Evolutionary conservation across 2,888 invertebrate genomes (phyloP).

Genomic region (Agriotes lineatus): DNA sequence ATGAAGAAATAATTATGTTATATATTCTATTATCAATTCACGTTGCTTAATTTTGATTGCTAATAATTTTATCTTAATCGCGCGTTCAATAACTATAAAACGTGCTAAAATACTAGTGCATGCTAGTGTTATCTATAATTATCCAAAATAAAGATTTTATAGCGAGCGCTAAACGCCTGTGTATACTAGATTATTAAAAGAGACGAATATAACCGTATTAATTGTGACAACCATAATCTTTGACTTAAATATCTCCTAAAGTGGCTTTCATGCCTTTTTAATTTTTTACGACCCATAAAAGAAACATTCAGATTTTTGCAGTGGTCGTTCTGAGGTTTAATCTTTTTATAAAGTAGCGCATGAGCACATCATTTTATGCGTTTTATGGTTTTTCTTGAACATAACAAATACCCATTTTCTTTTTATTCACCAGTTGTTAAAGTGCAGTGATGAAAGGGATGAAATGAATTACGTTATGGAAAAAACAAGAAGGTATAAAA

Average conservation of each 20-base stretch:
- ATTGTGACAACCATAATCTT: constrained; percentile 53
- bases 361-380: constrained; percentile 60
- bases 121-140: not conserved
- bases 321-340: constrained; percentile 48
- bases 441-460: constrained; percentile 45
- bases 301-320: constrained; percentile 52
- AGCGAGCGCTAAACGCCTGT: constrained; percentile 6
- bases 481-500: constrained; percentile 54
- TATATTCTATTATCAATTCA: too few species aligned
- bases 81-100: too few species aligned
- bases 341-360: constrained; percentile 60
- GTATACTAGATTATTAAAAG: constrained; percentile 24
- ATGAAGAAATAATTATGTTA: too few species aligned
- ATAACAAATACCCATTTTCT: constrained; percentile 56
- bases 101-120: not conserved
- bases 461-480: constrained; percentile 49
- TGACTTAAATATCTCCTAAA: constrained; percentile 51
- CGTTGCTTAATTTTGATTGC: too few species aligned
- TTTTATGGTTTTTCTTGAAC: constrained; percentile 55
- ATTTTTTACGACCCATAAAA: constrained; percentile 56
- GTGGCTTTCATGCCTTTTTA: constrained; percentile 52
- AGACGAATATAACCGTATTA: constrained; percentile 44
- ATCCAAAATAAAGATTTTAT: not conserved
- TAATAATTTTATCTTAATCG: too few species aligned
- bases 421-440: constrained; percentile 55